Evolutionary conservation across 1,140 invertebrate species (phyloP).

Genomic region (Thaumetopoea pityocampa): DNA sequence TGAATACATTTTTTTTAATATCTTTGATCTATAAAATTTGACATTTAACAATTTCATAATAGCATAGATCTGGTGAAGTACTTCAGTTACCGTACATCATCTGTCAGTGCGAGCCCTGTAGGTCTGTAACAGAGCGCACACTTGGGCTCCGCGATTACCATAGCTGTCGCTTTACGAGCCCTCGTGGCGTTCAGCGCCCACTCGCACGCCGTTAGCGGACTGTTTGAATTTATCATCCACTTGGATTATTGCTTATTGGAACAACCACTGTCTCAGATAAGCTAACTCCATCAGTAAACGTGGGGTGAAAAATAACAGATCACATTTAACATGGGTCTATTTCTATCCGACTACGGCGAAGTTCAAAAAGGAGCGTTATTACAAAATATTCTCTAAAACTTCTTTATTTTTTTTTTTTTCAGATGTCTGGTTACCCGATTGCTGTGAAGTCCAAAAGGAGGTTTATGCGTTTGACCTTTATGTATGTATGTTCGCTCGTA

Average conservation of each 20-base stretch:
- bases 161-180: slow-evolving; percentile 64
- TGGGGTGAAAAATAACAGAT: slow-evolving; percentile 6
- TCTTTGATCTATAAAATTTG: too few species aligned
- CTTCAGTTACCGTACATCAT: slow-evolving; percentile 38
- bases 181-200: slow-evolving; percentile 68
- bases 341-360: too few species aligned
- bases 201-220: slow-evolving; percentile 40
- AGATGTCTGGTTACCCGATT: too few species aligned
- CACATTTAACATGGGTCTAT: too few species aligned
- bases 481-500: too few species aligned
- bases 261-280: slow-evolving; percentile 47
- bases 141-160: slow-evolving; percentile 54
- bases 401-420: too few species aligned
- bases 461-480: too few species aligned
- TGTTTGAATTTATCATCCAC: slow-evolving; percentile 66
- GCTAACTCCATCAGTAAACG: slow-evolving; percentile 23
- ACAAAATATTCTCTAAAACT: too few species aligned
- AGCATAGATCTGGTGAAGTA: slow-evolving; percentile 4
- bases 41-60: neutral
- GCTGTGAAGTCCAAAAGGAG: too few species aligned
- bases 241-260: slow-evolving; percentile 62
- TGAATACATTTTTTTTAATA: too few species aligned
- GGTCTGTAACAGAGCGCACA: slow-evolving; percentile 44
- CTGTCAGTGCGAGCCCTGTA: slow-evolving; percentile 39
- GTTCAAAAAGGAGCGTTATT: too few species aligned